Evolutionary conservation across 2,113 vertebrate genomes (phyloP), one percentile per base, ranked within the genome.

Genomic region (Seriola quinqueradiata): DNA sequence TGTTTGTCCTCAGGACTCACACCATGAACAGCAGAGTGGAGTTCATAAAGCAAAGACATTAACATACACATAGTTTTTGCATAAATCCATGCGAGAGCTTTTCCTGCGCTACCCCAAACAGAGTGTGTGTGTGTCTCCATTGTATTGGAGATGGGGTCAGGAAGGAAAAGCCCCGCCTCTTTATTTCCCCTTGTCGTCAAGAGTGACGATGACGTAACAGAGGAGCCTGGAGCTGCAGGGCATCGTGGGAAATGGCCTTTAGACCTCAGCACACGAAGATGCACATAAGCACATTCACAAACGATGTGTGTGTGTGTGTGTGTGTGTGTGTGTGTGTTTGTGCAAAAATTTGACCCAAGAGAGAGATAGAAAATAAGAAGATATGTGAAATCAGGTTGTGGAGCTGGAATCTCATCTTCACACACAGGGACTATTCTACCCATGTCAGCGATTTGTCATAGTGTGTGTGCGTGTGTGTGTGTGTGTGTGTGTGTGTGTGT

Each of bases 131-230:
- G 86, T 32, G 68, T 81, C 57, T 81, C 92, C 79, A 95, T 95
- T 95, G 94, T 95, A 82, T 81, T 87, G 70, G 81, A 90, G 86
- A 86, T 42, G 75, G 63, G 80, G 79, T 84, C 89, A 92, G 95
- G 94, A 95, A 95, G 94, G 92, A 94, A 28, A 94, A 92, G 59
- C 89, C 87, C 87, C 84, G 57, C 93, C 94, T 85, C 75, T 83
- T 85, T 87, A 71, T 82, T 93, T 91, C 91, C 92, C n/a, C 66
- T 86, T 73, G 83, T 89, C 77, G 77, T 86, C 85, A 74, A 55
- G 68, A 86, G 90, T 89, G 87, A 86, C 48, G 66, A 86, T 83
- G 81, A 87, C 70, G 57, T 93, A 80, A 87, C 86, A 70, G 80
- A 40, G 59, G 60, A 75, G 69, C 25, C 80, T 17, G 69, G 78